Conservation (phyloP, 2,113 vertebrate species). For the Chaenogobius annularis region DNA sequence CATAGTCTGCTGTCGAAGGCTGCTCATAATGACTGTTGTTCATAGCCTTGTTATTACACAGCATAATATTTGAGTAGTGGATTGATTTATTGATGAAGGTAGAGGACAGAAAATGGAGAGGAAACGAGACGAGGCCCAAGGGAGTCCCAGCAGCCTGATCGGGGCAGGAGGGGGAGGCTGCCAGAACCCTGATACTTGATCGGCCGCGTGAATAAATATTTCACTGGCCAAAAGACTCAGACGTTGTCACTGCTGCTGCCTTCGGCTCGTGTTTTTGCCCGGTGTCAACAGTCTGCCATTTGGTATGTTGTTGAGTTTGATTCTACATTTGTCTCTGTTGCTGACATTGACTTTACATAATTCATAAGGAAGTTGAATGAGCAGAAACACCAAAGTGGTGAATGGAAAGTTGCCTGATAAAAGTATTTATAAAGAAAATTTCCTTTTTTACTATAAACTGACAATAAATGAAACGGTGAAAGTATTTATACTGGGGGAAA, state of each 20-base stretch:
- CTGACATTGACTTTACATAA: slow-evolving; percentile 42
- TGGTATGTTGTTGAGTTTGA: not conserved
- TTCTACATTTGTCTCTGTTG: not conserved
- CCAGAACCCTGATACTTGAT: slow-evolving; percentile 57
- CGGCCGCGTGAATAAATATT: slow-evolving; percentile 67
- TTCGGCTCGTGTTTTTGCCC: not conserved
- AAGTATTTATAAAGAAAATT: not conserved
- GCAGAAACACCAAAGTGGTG: slow-evolving; percentile 33
- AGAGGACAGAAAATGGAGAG: slow-evolving; percentile 17
- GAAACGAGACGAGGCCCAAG: slow-evolving; percentile 8
- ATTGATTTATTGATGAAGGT: slow-evolving; percentile 36
- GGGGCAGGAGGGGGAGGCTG: slow-evolving; percentile 25
- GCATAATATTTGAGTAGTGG: slow-evolving; percentile 5
- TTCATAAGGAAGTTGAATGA: slow-evolving; percentile 37
- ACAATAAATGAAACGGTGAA: not conserved
- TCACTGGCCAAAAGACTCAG: slow-evolving; percentile 52
- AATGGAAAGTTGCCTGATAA: slow-evolving; percentile 5
- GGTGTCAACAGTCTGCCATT: not conserved
- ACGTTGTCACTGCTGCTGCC: slow-evolving; percentile 17
- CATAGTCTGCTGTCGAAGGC: not conserved
- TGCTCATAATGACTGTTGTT: not conserved
- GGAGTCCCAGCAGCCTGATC: slow-evolving; percentile 16
- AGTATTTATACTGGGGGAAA: too few species aligned
- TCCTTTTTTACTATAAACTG: not conserved
- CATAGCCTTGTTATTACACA: not conserved